phyloP scores from a whole-genome alignment of 2,797 vertebrate species.

The Onychomys arenicola region DNA sequence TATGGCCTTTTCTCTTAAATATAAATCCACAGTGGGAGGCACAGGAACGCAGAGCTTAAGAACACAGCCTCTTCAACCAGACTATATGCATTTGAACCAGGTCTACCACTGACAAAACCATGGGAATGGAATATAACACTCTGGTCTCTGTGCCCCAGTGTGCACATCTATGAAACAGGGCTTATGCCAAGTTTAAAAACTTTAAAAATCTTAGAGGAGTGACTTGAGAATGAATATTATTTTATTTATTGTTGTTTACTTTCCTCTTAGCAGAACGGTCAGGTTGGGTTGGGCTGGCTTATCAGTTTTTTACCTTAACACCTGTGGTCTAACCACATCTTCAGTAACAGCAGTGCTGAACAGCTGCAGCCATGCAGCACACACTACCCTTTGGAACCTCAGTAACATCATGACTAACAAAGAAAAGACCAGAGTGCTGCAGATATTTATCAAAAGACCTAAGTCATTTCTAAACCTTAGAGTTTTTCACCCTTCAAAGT shows the following conservation, averaged over 20 bases:
- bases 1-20: slow-evolving; percentile 21
- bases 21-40: neutral
- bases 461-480: slow-evolving; percentile 60
- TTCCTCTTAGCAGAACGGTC: neutral
- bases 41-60: neutral
- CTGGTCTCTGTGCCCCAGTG: neutral
- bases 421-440: slow-evolving; percentile 8
- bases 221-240: neutral
- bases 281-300: neutral
- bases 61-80: neutral
- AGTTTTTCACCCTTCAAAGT: slow-evolving; percentile 67
- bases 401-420: neutral
- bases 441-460: slow-evolving; percentile 13
- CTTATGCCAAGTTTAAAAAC: neutral
- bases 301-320: slow-evolving; percentile 26
- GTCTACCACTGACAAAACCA: neutral
- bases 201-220: neutral
- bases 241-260: neutral
- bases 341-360: neutral
- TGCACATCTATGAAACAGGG: neutral
- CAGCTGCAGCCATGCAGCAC: neutral
- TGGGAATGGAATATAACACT: neutral
- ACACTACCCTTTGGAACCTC: neutral
- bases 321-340: neutral
- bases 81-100: neutral